Percentiles rank a stretch among this genome's conserved stretches.
Evolutionary conservation across 2,113 vertebrate species (phyloP).

Genomic region (Anguilla rostrata): DNA sequence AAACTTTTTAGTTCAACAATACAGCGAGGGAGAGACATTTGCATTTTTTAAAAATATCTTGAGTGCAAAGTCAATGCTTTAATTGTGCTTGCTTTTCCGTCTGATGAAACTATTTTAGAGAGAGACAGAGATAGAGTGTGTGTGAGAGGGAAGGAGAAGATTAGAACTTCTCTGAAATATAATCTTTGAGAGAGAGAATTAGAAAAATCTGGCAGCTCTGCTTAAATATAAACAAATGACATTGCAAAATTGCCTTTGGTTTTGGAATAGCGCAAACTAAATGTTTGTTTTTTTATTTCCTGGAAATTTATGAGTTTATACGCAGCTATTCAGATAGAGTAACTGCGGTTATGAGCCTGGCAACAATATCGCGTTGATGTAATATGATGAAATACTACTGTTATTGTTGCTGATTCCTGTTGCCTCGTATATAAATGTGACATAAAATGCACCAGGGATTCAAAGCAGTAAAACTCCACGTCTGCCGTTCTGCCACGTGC

Average conservation of each 20-base stretch:
- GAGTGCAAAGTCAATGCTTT: neutral
- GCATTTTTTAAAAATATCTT: neutral
- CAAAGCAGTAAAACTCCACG: neutral
- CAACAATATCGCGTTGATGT: too few relatives aligned
- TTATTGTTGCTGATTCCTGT: neutral
- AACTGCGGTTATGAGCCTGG: too few relatives aligned
- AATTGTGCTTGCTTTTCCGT: neutral
- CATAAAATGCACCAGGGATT: neutral
- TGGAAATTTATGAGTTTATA: too few relatives aligned
- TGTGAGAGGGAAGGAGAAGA: too few relatives aligned
- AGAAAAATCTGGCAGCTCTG: too few relatives aligned
- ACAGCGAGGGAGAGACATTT: neutral
- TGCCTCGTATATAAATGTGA: neutral
- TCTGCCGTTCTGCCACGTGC: neutral
- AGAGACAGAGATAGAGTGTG: neutral
- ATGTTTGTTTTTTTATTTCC: too few relatives aligned
- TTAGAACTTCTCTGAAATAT: too few relatives aligned
- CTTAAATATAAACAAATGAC: too few relatives aligned
- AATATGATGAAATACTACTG: neutral
- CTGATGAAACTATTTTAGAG: neutral
- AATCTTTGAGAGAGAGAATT: too few relatives aligned
- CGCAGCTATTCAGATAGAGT: too few relatives aligned
- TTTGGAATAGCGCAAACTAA: too few relatives aligned
- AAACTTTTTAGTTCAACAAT: neutral
- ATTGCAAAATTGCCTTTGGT: too few relatives aligned